Evolutionary conservation across 2,888 invertebrate species (phyloP).

Genomic region (Hypercompe scribonia): DNA sequence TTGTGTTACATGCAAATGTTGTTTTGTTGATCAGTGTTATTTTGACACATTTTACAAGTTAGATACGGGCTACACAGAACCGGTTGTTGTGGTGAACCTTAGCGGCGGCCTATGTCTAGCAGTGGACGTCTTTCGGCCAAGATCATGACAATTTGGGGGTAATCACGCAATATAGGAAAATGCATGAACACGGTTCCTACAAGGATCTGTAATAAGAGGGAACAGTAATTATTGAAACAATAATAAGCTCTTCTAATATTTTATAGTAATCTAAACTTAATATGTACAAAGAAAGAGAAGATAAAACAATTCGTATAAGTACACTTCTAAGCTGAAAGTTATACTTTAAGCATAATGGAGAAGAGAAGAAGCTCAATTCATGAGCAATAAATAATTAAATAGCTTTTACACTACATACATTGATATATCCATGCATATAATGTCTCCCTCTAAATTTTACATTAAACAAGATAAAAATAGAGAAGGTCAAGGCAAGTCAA

Average conservation of each 20-base stretch:
- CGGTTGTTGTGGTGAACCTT: no score
- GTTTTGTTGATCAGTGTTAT: no score
- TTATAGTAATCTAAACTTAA: background rate
- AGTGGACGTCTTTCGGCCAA: no score
- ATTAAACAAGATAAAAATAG: constrained; percentile 33
- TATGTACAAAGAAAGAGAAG: constrained; percentile 4
- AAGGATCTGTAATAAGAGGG: background rate
- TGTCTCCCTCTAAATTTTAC: constrained; percentile 24
- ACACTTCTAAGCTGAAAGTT: background rate
- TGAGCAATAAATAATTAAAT: constrained; percentile 48
- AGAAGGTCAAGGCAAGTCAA: constrained; percentile 26
- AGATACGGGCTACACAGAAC: no score
- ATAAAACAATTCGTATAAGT: background rate
- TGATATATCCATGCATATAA: constrained; percentile 25
- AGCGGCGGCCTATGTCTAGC: no score
- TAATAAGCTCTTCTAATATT: background rate
- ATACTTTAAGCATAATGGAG: constrained; percentile 17
- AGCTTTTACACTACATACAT: constrained; percentile 21
- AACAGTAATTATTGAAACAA: background rate
- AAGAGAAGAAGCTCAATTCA: constrained; percentile 27
- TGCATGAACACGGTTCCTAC: background rate
- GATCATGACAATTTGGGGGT: no score
- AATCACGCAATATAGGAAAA: background rate
- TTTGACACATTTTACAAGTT: no score
- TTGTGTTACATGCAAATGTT: no score